Conservation (phyloP, 2,113 vertebrate genomes). For the Xiphophorus maculatus region DNA sequence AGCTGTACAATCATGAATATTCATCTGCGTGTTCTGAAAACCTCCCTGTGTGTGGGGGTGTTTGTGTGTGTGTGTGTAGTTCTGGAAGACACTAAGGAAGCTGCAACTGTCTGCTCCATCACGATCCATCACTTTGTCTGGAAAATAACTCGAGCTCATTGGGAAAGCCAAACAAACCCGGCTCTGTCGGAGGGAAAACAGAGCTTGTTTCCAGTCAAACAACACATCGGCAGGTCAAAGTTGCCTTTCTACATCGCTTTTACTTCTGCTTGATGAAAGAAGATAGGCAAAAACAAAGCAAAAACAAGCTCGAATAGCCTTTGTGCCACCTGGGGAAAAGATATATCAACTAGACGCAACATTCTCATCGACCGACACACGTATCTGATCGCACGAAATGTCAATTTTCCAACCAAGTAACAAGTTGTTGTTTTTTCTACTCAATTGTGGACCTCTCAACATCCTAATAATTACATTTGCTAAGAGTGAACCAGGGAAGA, state of each 20-base stretch:
- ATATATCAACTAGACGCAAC: neutral
- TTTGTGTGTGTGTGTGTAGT: conserved; percentile 28
- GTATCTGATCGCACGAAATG: neutral
- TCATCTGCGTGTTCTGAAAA: conserved; percentile 57
- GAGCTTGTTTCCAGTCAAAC: conserved; percentile 22
- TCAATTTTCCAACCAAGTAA: conserved; percentile 4
- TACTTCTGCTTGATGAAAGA: conserved; percentile 18
- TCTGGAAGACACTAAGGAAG: conserved; percentile 61
- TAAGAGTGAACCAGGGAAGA: conserved; percentile 19
- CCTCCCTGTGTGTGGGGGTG: conserved; percentile 19
- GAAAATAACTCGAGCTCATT: conserved; percentile 62
- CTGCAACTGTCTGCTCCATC: conserved; percentile 61
- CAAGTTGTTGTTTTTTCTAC: conserved; percentile 7
- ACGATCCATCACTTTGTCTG: conserved; percentile 59
- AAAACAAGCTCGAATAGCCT: conserved; percentile 5
- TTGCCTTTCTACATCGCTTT: conserved; percentile 21
- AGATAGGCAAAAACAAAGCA: neutral
- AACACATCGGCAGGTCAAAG: conserved; percentile 3
- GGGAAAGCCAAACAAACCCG: conserved; percentile 40
- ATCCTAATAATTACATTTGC: conserved; percentile 35
- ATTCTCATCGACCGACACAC: neutral
- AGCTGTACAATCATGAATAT: conserved; percentile 75
- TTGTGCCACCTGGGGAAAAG: conserved; percentile 17
- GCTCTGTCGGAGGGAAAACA: conserved; percentile 31
- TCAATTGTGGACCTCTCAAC: neutral